Evolutionary conservation across 2,888 invertebrate genomes (phyloP), one percentile per base, ranked within the genome.

Genomic region (Coecobrya sp.): DNA sequence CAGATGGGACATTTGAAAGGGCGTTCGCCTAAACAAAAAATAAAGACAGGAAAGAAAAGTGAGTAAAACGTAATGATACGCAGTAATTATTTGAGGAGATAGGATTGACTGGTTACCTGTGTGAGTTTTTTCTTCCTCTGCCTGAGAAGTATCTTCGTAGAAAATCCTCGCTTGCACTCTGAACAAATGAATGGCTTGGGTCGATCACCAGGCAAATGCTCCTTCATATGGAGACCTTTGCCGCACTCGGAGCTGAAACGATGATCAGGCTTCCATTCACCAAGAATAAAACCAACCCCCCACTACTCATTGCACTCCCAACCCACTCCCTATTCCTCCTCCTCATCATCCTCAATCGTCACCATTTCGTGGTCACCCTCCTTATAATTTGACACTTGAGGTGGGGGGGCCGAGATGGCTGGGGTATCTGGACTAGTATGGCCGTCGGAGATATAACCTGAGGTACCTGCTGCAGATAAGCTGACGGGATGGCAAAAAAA

Each of bases 81-180:
- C n/a, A n/a, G n/a, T n/a, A n/a, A n/a, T n/a, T n/a, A n/a, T n/a
- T n/a, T n/a, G n/a, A n/a, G n/a, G n/a, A n/a, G n/a, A n/a, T n/a
- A n/a, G n/a, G n/a, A n/a, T n/a, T n/a, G n/a, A n/a, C n/a, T n/a
- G 65, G 13, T 65, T 11, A 70, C 70, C 36, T 36, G 73, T 73
- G 10, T 73, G 73, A 19, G 22, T 22, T 10, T 19, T 7, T n/a
- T 4, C 45, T 2, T 73, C n/a, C n/a, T 42, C 8, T 73, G 73
- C 22, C 45, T 45, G 8, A 73, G 42, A 4, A 73, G 2, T 10
- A 45, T 73, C 22, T 36, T 73, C 42, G 73, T 4, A 7, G 73
- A 42, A 73, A 73, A 73, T 22, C 0, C 16, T 2, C 13, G 11
- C 5, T 19, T 1, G 13, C 73, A 73, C 7, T 42, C 19, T 0